These are phyloP conservation scores for Tetropium fuscum DNA, from an alignment of 2,888 invertebrate genomes.

Conservation along the genomic window DNA sequence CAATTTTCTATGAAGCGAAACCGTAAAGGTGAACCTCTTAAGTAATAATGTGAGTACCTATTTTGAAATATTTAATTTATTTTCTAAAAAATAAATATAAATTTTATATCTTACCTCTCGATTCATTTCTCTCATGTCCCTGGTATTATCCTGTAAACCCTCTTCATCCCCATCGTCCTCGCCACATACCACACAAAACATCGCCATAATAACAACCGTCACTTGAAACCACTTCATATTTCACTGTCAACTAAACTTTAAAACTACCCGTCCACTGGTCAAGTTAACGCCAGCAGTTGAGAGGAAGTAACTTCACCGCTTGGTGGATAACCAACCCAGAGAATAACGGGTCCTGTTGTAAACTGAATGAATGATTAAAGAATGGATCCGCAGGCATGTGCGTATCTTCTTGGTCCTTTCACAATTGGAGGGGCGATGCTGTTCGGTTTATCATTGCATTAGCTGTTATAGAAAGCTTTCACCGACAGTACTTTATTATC, in stretches of 20 bases:
- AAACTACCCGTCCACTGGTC: background rate
- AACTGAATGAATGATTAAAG: slow-evolving; percentile 38
- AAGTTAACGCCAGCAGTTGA: background rate
- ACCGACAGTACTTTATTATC: slow-evolving; percentile 14
- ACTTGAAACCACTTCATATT: slow-evolving; percentile 25
- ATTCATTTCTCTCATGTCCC: slow-evolving; percentile 37
- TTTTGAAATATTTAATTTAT: no score
- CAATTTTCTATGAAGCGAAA: no score
- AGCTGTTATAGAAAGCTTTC: slow-evolving; percentile 18
- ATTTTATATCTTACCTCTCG: slow-evolving; percentile 36
- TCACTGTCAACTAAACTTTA: slow-evolving; percentile 4
- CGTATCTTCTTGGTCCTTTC: slow-evolving; percentile 45
- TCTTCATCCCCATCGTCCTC: slow-evolving; percentile 31
- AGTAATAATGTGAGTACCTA: no score
- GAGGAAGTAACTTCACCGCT: background rate
- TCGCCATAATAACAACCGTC: slow-evolving; percentile 26
- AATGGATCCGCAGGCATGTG: slow-evolving; percentile 35
- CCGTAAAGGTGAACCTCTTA: no score
- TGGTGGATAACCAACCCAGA: background rate
- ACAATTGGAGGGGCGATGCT: slow-evolving; percentile 42
- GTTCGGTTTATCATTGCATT: slow-evolving; percentile 1
- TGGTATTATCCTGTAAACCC: slow-evolving; percentile 30
- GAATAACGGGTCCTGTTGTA: slow-evolving; percentile 26
- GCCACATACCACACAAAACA: slow-evolving; percentile 32
- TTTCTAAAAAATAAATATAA: no score